phyloP scores from a whole-genome alignment of 2,797 vertebrate genomes.

The Tauraco hartlaubi region DNA sequence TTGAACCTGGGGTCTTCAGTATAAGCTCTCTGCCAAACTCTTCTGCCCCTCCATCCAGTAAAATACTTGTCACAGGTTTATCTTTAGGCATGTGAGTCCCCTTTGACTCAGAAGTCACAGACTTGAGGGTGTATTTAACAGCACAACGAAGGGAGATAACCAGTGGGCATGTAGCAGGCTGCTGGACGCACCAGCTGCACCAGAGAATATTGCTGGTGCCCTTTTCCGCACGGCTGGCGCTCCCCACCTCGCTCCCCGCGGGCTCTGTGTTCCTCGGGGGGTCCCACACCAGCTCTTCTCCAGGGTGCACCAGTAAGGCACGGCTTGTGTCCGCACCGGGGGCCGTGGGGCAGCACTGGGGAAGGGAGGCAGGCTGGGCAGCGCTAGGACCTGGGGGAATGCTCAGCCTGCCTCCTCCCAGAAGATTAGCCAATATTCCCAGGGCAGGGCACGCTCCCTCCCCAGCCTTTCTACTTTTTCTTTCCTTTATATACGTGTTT shows the following conservation, averaged over 20 bases:
- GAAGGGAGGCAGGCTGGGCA: not conserved
- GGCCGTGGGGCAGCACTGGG: not conserved
- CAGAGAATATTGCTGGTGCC: accelerated
- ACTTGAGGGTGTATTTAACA: accelerated
- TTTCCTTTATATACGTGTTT: not conserved
- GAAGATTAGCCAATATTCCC: conserved; percentile 48
- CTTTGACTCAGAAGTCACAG: not conserved
- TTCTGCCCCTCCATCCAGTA: not conserved
- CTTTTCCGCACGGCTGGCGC: accelerated
- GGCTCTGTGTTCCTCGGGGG: accelerated
- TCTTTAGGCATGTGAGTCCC: not conserved
- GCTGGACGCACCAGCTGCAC: accelerated
- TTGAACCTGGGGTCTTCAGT: accelerated
- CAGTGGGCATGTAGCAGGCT: accelerated
- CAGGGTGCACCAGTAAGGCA: accelerated
- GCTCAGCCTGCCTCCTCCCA: conserved; percentile 49
- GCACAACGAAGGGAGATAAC: accelerated
- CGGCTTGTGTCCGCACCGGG: accelerated
- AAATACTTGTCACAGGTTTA: not conserved
- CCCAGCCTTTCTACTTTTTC: not conserved
- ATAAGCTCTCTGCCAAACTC: not conserved
- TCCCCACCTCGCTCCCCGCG: not conserved
- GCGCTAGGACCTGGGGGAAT: not conserved
- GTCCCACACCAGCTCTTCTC: not conserved
- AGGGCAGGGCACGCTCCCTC: conserved; percentile 43